phyloP scores from a whole-genome alignment of 2,113 vertebrate species.

The Xerus inauris region DNA sequence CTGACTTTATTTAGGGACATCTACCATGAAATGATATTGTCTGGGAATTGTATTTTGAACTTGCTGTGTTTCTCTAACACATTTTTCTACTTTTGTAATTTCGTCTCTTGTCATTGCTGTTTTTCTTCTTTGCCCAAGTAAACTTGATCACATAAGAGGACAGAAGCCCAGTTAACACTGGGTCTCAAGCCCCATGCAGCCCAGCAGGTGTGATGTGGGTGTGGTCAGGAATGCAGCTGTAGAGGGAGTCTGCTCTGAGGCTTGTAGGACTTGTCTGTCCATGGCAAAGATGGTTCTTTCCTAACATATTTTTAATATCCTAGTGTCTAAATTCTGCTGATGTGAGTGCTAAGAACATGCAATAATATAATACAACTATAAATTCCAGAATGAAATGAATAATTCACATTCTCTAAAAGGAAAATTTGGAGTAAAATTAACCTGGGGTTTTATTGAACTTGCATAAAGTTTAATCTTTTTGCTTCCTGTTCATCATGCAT shows the following conservation, averaged over 20 bases:
- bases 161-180: not conserved
- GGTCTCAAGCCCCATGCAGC: not conserved
- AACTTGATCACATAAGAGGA: not conserved
- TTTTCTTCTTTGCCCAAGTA: not conserved
- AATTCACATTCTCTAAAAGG: too few species aligned
- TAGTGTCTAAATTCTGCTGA: not conserved
- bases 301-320: not conserved
- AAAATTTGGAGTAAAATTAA: too few species aligned
- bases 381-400: too few species aligned
- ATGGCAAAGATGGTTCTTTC: not conserved
- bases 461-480: too few species aligned
- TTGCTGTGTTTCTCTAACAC: too few species aligned
- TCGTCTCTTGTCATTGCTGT: not conserved
- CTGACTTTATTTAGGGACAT: too few species aligned
- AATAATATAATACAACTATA: not conserved
- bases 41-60: too few species aligned
- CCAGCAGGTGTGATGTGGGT: not conserved
- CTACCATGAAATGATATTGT: too few species aligned
- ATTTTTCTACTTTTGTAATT: too few species aligned
- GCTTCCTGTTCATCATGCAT: too few species aligned
- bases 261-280: not conserved
- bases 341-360: not conserved
- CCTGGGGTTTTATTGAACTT: too few species aligned
- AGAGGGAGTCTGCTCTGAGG: not conserved
- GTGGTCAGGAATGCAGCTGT: not conserved